Conservation (phyloP, 1,140 invertebrate genomes). For the Euwallacea fornicatus region DNA sequence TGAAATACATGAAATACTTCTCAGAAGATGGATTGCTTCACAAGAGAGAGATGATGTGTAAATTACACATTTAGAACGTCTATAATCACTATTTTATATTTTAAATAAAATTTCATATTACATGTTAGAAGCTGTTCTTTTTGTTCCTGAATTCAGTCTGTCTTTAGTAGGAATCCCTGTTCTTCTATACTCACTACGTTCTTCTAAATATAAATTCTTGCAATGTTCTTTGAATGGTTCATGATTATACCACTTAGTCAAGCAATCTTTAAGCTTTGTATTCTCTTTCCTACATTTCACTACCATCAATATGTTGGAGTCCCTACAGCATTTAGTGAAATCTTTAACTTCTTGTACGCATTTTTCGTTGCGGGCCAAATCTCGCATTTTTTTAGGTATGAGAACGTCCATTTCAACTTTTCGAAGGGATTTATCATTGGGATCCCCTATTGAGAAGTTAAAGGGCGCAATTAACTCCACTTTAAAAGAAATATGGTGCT, state of each 20-base stretch:
- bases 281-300: constrained; percentile 75
- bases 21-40: constrained; percentile 58
- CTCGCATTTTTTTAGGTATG: constrained; percentile 82
- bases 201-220: constrained; percentile 76
- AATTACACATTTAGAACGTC: no score
- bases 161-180: constrained; percentile 70
- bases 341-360: constrained; percentile 71
- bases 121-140: constrained; percentile 42
- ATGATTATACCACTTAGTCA: constrained; percentile 75
- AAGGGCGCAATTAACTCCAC: not conserved
- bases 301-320: constrained; percentile 68
- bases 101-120: constrained; percentile 24
- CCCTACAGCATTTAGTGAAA: constrained; percentile 77
- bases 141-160: constrained; percentile 45
- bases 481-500: not conserved
- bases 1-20: constrained; percentile 58
- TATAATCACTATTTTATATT: not conserved
- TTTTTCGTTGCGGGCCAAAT: constrained; percentile 74
- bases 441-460: constrained; percentile 69
- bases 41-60: constrained; percentile 48
- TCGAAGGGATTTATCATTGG: constrained; percentile 74
- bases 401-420: constrained; percentile 83
- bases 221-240: constrained; percentile 73
- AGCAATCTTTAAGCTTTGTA: constrained; percentile 66
- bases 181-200: constrained; percentile 77